Base-by-base conservation (phyloP, 2,888 invertebrate genomes). In the Steinernema hermaphroditum region DNA sequence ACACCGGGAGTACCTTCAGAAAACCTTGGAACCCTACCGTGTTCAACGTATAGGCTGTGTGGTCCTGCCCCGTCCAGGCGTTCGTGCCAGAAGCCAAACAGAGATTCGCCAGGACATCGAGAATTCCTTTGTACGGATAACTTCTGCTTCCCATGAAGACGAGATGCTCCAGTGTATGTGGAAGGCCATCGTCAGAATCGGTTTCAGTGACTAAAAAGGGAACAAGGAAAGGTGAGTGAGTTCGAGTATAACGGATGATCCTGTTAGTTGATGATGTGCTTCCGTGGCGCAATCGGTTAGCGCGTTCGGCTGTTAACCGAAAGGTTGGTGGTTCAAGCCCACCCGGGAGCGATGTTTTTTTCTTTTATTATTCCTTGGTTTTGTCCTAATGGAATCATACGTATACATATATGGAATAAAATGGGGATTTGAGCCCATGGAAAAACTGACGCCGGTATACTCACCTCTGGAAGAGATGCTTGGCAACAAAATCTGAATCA, bases 111-210 rank as follows among this genome's bases (percentile, higher is more conserved):
- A 94, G 88, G 71, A 94, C 89, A 88, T 95, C 94, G 76, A 95
- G 74, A 43, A 83, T 79, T 9, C 84, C 85, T 74, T 86, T 86
- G 78, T 78, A 85, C 0, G 90, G 87, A 93, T 93, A 94, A 16
- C 92, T 90, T 86, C 94, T 91, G 77, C 94, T 94, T 0, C 94
- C 95, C 87, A 94, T 89, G 88, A 95, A 95, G 69, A 95, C 91
- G 14, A 95, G 90, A 89, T 95, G 94, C 85, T 95, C 94, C 87
- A 95, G 88, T 0, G 94, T 94, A 86, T 95, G 94, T 0, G 95
- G 94, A 72, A 95, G 87, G 1, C 95, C 95, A 89, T 94, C 94
- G 88, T 94, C 93, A 87, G 93, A 93, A 84, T 92, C 91, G 0
- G 94, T 92, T 89, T 94, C 94, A 4, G 95, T 95, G 12, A 92